Percentiles rank a stretch among this genome's conserved stretches.
These are phyloP conservation scores for Lerista edwardsae DNA, from an alignment of 2,797 vertebrate species.

Conservation along the genomic window DNA sequence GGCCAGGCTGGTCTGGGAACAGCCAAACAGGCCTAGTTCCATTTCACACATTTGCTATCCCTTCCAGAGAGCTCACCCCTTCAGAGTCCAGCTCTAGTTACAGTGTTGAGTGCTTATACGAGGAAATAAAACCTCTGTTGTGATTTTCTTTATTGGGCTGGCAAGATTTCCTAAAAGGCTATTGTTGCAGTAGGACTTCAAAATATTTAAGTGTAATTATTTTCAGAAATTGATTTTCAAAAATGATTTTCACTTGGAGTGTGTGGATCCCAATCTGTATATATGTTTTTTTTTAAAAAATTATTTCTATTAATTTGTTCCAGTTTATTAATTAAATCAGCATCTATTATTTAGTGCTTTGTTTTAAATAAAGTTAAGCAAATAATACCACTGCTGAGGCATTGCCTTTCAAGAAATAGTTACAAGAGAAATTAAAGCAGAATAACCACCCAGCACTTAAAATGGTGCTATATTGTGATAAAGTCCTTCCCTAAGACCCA, in stretches of 20 bases:
- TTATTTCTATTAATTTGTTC: not conserved
- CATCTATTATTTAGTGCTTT: too few species aligned
- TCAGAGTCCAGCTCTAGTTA: conserved; percentile 17
- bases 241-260: not conserved
- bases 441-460: too few species aligned
- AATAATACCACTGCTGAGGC: too few species aligned
- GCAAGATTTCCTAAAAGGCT: not conserved
- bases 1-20: conserved; percentile 19
- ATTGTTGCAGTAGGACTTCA: not conserved
- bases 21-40: conserved; percentile 33
- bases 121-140: conserved; percentile 41
- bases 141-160: conserved; percentile 38
- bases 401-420: too few species aligned
- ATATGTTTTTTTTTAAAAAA: not conserved
- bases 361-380: too few species aligned
- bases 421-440: too few species aligned
- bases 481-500: too few species aligned
- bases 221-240: not conserved
- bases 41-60: conserved; percentile 25
- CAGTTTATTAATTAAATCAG: not conserved
- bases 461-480: too few species aligned
- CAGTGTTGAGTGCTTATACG: conserved; percentile 12
- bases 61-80: conserved; percentile 43
- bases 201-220: conserved; percentile 9
- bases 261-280: not conserved